Evolutionary conservation across 2,888 invertebrate species (phyloP).

Genomic region (Drosophila nr. medialis): DNA sequence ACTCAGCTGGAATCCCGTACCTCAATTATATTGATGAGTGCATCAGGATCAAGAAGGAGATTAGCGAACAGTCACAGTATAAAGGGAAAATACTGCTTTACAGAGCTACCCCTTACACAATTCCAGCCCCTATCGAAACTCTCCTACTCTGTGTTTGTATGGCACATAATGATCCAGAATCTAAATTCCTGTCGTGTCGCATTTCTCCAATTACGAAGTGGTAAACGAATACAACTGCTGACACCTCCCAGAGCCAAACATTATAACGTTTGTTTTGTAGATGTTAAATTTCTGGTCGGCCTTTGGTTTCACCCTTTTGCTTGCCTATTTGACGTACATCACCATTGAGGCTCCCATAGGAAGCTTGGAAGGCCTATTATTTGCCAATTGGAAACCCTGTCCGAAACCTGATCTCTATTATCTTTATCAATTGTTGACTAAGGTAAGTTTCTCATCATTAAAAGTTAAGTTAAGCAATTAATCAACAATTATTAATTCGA

Average conservation of each 20-base stretch:
- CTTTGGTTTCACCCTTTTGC: conserved; percentile 72
- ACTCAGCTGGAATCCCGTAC: conserved; percentile 83
- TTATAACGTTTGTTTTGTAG: conserved; percentile 27
- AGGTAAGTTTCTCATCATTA: not conserved
- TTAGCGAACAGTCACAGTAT: conserved; percentile 15
- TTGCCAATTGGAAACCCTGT: conserved; percentile 22
- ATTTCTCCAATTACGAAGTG: conserved; percentile 76
- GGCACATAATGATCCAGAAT: conserved; percentile 71
- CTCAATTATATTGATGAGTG: conserved; percentile 82
- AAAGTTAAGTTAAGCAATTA: not conserved
- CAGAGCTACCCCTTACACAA: conserved; percentile 14
- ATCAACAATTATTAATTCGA: not conserved
- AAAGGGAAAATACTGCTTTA: conserved; percentile 60
- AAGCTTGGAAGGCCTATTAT: conserved; percentile 44
- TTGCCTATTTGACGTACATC: conserved; percentile 41
- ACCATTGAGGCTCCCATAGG: conserved; percentile 58
- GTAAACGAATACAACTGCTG: conserved; percentile 49
- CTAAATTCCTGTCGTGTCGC: conserved; percentile 50
- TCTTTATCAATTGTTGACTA: not conserved
- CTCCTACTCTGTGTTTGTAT: conserved; percentile 78
- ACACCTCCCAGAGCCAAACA: too few species aligned
- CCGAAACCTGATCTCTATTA: not conserved
- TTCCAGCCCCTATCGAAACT: conserved; percentile 73
- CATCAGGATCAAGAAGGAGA: conserved; percentile 57
- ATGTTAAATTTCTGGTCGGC: conserved; percentile 75